Evolutionary conservation across 2,113 vertebrate species (phyloP).

Genomic region (Plecotus auritus): DNA sequence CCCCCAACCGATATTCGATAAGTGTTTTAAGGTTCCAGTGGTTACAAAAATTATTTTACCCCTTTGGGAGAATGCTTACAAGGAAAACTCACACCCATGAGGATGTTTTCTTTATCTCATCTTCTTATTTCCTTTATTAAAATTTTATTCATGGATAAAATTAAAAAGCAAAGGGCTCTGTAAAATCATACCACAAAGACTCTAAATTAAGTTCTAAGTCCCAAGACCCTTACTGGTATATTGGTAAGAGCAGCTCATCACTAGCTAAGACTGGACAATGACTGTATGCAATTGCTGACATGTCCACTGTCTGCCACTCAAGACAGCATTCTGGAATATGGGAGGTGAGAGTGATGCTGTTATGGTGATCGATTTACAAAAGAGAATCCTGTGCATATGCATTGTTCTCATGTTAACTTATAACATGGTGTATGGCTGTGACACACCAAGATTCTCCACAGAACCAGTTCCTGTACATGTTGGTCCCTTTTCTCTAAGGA

Average conservation of each 20-base stretch:
- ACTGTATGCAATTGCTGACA: not conserved
- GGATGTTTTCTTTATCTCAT: not conserved
- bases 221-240: not conserved
- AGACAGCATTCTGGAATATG: not conserved
- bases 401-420: too few relatives aligned
- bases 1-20: not conserved
- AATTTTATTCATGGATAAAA: constrained; percentile 30
- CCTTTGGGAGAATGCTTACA: not conserved
- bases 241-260: not conserved
- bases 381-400: not conserved
- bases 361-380: not conserved
- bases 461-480: not conserved
- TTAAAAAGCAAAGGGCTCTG: constrained; percentile 3
- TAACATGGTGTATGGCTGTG: fast-evolving
- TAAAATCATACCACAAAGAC: constrained; percentile 29
- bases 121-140: constrained; percentile 37
- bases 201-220: not conserved
- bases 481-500: not conserved
- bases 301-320: not conserved
- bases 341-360: not conserved
- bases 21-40: not conserved
- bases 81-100: not conserved
- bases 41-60: not conserved
- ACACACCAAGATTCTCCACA: not conserved
- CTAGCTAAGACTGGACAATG: not conserved